Evolutionary conservation across 2,888 invertebrate genomes (phyloP), one percentile per base, ranked within the genome.

Genomic region (Coelogynopora nodosa): DNA sequence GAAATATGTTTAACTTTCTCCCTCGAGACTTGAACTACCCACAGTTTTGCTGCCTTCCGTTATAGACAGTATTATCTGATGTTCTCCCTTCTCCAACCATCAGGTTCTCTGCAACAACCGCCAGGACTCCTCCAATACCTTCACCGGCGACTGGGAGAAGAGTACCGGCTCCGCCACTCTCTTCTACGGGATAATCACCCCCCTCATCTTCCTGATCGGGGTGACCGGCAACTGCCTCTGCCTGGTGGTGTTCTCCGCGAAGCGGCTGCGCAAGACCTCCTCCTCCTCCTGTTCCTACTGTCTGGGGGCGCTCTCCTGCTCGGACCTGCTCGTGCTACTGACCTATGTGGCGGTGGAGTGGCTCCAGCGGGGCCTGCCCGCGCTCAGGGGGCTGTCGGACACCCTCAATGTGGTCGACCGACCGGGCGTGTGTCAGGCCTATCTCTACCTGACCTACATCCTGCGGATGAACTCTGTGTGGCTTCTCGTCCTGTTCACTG

Each of bases 401-500:
- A 2, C 2, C n/a, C 5, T 2, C 23, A 83, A 30, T 18, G n/a
- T 23, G 27, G 84, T 89, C 31, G 88, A 90, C 49, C 88, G 89
- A 18, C 92, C 92, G 5, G 94, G 94, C 13, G 93, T 93, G 92
- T 96, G 96, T 89, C 95, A 96, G 90, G 91, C 94, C 49, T 94
- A 95, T 89, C 93, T 94, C 18, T 96, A 95, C 90, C 90, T 94
- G n/a, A 94, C 94, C 28, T 91, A 91, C 88, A 88, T 89, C 0
- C 89, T 89, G 18, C 88, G 91, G 18, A 90, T 91, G 85, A 88
- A 90, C 28, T 91, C 90, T 0, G 90, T 90, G 0, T 90, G 91
- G 90, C 88, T 91, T 0, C 89, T 91, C 1, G 90, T 90, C 0
- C 89, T 89, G 67, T 91, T 91, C 87, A 91, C 90, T 0, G 89